phyloP scores from a whole-genome alignment of 1,140 invertebrate species.

The Tetragnatha versicolor region DNA sequence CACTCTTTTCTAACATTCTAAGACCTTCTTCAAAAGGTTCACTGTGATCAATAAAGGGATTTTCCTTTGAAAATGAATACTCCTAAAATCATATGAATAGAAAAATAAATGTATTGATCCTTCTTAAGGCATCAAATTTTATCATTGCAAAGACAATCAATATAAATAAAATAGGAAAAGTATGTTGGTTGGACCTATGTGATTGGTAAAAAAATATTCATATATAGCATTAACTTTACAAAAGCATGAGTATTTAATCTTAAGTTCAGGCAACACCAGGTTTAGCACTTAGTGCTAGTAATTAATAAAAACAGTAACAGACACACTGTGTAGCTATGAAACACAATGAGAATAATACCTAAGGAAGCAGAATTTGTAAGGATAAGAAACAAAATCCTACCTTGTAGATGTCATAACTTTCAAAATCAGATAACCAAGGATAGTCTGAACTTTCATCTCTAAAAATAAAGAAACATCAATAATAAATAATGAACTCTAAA shows the following conservation, averaged over 20 bases:
- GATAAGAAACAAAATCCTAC: slow-evolving; percentile 60
- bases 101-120: not conserved
- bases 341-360: too few species aligned
- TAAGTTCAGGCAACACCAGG: too few species aligned
- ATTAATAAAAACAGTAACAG: too few species aligned
- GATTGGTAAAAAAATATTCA: too few species aligned
- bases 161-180: too few species aligned
- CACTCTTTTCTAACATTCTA: slow-evolving; percentile 80
- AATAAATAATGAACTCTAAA: too few species aligned
- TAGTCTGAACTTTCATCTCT: slow-evolving; percentile 66
- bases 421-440: slow-evolving; percentile 75
- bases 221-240: too few species aligned
- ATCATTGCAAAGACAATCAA: not conserved
- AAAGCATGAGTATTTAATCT: too few species aligned
- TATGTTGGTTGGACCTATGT: too few species aligned
- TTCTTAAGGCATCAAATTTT: not conserved
- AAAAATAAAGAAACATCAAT: slow-evolving; percentile 23
- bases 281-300: too few species aligned
- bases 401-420: slow-evolving; percentile 73
- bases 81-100: slow-evolving; percentile 70
- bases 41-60: slow-evolving; percentile 72
- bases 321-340: too few species aligned
- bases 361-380: not conserved
- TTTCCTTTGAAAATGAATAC: slow-evolving; percentile 85
- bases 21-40: slow-evolving; percentile 87